Evolutionary conservation across 2,113 vertebrate species (phyloP).

Genomic region (Aphelocoma coerulescens): DNA sequence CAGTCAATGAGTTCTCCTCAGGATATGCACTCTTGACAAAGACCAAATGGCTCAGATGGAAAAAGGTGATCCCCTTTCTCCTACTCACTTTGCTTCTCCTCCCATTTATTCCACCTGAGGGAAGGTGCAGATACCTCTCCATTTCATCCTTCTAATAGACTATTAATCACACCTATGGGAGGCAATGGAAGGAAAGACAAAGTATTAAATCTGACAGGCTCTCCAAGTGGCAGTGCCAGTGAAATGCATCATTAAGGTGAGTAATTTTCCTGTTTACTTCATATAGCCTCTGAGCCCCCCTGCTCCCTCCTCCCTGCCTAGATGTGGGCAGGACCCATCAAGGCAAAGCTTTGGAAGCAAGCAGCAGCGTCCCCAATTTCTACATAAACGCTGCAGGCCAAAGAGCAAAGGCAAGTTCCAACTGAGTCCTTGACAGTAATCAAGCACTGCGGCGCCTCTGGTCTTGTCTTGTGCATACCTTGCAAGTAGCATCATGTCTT

Average conservation of each 20-base stretch:
- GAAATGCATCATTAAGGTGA: conserved; percentile 77
- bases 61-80: background rate
- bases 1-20: background rate
- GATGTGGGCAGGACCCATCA: conserved; percentile 87
- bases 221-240: conserved; percentile 68
- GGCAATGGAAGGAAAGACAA: background rate
- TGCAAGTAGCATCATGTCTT: conserved; percentile 93
- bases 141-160: background rate
- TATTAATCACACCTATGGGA: conserved; percentile 47
- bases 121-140: background rate
- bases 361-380: conserved; percentile 84
- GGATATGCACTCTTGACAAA: background rate
- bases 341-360: conserved; percentile 77
- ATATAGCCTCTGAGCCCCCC: conserved; percentile 62
- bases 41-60: background rate
- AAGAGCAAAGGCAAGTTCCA: conserved; percentile 89
- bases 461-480: conserved; percentile 97
- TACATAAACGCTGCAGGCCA: conserved; percentile 91
- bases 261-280: conserved; percentile 84
- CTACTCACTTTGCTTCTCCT: background rate
- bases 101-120: background rate
- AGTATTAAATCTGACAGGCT: conserved; percentile 67
- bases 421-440: conserved; percentile 84
- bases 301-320: conserved; percentile 45
- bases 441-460: conserved; percentile 94